These are phyloP conservation scores for Limonius californicus DNA, from an alignment of 1,140 invertebrate genomes.

Conservation along the genomic window DNA sequence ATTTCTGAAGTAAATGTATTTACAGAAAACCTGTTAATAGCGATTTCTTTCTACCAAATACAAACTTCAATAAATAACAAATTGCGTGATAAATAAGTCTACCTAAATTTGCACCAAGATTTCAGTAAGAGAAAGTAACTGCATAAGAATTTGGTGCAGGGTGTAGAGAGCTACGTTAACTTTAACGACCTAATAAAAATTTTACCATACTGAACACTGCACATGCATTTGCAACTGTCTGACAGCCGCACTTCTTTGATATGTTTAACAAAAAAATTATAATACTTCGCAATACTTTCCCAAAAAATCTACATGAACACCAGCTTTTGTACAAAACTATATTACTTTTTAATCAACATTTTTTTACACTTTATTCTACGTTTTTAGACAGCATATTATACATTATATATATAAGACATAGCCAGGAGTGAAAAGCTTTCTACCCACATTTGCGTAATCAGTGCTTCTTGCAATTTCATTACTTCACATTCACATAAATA, in stretches of 20 bases:
- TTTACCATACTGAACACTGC: conserved; percentile 21
- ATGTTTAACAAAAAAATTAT: conserved; percentile 25
- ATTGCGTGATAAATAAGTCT: conserved; percentile 31
- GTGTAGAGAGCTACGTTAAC: conserved; percentile 33
- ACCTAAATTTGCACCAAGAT: conserved; percentile 29
- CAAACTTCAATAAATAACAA: conserved; percentile 39
- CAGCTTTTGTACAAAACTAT: conserved; percentile 19
- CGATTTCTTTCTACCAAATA: conserved; percentile 33
- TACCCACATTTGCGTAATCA: background rate
- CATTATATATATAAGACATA: conserved; percentile 7
- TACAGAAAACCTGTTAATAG: conserved; percentile 45
- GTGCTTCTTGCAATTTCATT: background rate
- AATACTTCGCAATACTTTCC: conserved; percentile 18
- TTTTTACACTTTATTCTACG: conserved; percentile 15
- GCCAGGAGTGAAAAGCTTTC: conserved; percentile 9
- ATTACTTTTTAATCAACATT: conserved; percentile 12
- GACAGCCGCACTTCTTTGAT: conserved; percentile 27
- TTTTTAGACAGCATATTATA: conserved; percentile 10
- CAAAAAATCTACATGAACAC: conserved; percentile 10
- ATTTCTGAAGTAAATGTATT: conserved; percentile 38
- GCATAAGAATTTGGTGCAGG: conserved; percentile 1
- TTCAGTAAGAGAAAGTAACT: conserved; percentile 13
- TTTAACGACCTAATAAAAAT: conserved; percentile 22
- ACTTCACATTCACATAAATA: background rate
- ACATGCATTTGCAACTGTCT: conserved; percentile 25